Conservation (phyloP, 2,888 invertebrate genomes). For the Pheosia tremula region DNA sequence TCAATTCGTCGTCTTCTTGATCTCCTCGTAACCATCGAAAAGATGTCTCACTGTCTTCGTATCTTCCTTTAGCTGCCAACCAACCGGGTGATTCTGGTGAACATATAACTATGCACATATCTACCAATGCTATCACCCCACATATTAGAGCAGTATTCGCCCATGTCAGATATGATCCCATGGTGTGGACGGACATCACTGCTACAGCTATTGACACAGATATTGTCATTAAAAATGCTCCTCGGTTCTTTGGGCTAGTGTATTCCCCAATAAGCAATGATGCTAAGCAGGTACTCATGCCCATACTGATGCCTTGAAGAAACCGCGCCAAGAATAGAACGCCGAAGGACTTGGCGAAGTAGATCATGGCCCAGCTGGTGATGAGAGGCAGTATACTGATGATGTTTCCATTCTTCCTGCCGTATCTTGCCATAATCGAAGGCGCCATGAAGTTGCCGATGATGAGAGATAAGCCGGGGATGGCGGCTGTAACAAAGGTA, state of each 20-base stretch:
- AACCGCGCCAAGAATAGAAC: constrained; percentile 59
- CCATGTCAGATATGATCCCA: constrained; percentile 85
- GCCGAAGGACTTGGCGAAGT: constrained; percentile 54
- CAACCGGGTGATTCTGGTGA: constrained; percentile 87
- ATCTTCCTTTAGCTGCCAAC: constrained; percentile 83
- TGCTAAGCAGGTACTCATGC: constrained; percentile 75
- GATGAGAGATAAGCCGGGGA: constrained; percentile 50
- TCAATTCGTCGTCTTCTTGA: constrained; percentile 61
- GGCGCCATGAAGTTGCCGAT: constrained; percentile 53
- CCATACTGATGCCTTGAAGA: constrained; percentile 76
- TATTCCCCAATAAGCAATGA: constrained; percentile 83
- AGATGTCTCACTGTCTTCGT: constrained; percentile 79
- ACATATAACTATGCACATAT: constrained; percentile 64
- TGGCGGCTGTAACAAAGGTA: constrained; percentile 46
- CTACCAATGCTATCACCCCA: constrained; percentile 67
- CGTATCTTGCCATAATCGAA: constrained; percentile 73
- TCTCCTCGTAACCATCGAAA: constrained; percentile 84
- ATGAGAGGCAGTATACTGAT: constrained; percentile 70
- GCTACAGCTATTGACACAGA: constrained; percentile 84
- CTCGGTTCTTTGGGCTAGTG: constrained; percentile 83
- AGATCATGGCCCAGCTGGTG: constrained; percentile 78
- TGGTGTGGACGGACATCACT: constrained; percentile 82
- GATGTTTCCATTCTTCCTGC: constrained; percentile 75
- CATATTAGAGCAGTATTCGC: constrained; percentile 78
- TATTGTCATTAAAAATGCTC: constrained; percentile 84